Percentiles rank a stretch among this genome's conserved stretches.
Conservation (phyloP, 2,113 vertebrate genomes). For the Mustela lutreola region DNA sequence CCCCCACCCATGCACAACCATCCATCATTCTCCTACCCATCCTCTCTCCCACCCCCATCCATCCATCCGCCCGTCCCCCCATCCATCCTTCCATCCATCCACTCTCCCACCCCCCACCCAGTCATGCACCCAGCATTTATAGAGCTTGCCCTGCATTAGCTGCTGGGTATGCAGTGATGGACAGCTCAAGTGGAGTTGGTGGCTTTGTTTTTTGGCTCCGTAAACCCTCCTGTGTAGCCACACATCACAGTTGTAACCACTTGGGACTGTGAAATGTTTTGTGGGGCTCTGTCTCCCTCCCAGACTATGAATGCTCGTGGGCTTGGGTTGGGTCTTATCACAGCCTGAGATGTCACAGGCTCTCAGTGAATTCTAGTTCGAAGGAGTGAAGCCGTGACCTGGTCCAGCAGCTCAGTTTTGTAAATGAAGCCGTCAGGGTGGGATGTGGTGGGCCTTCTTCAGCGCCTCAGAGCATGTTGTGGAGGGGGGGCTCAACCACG, state of each 20-base stretch:
- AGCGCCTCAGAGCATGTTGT: neutral
- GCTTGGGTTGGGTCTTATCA: neutral
- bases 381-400: neutral
- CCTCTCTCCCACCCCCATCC: neutral
- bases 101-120: fast-evolving
- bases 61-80: fast-evolving
- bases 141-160: neutral
- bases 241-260: neutral
- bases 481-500: neutral
- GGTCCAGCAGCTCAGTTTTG: too few relatives aligned
- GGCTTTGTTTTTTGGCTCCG: neutral
- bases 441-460: too few relatives aligned
- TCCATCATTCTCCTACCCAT: neutral
- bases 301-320: too few relatives aligned
- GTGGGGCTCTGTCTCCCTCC: neutral
- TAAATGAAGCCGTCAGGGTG: neutral
- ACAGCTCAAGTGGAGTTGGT: too few relatives aligned
- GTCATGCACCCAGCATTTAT: too few relatives aligned
- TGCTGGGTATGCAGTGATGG: neutral
- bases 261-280: neutral
- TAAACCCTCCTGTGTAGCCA: neutral
- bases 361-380: neutral
- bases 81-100: fast-evolving
- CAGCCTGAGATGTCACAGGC: fast-evolving
- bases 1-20: too few relatives aligned